A percentile compares a stretch with the other conserved stretches of the same genome.
Evolutionary conservation across 2,113 vertebrate species (phyloP).

Genomic region (Lophura nycthemera): DNA sequence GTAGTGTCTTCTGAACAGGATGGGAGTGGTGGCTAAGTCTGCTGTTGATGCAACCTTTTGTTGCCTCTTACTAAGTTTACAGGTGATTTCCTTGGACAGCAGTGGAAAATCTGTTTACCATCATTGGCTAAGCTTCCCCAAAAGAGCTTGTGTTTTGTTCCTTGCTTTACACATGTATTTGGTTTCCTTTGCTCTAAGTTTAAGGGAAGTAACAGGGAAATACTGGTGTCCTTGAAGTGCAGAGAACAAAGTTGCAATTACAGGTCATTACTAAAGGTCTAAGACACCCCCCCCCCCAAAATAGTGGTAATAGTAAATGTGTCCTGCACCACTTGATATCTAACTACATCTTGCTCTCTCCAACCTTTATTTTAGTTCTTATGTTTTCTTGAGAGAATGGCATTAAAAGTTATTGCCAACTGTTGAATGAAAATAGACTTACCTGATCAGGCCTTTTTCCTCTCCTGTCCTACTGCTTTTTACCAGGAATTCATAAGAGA

Average conservation of each 20-base stretch:
- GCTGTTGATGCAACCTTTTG: neutral
- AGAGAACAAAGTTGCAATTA: neutral
- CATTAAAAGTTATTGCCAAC: neutral
- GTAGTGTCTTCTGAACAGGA: neutral
- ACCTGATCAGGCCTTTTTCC: fast-evolving
- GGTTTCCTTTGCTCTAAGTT: neutral
- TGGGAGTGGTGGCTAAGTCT: neutral
- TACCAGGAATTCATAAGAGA: neutral
- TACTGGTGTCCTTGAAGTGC: neutral
- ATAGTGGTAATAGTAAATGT: neutral
- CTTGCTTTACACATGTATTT: neutral
- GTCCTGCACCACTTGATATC: neutral
- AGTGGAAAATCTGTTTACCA: neutral
- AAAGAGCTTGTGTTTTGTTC: neutral
- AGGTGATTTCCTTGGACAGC: neutral
- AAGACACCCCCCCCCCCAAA: neutral
- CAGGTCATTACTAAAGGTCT: neutral
- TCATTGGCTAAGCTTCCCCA: neutral
- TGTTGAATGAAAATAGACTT: neutral
- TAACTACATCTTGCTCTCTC: neutral
- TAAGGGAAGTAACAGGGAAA: neutral
- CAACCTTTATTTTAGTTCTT: neutral
- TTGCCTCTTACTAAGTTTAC: neutral
- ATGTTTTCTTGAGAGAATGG: neutral
- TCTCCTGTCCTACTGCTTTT: neutral